Evolutionary conservation across 2,888 invertebrate species (phyloP), one percentile per base, ranked within the genome.

Genomic region (Lithophane leautieri): DNA sequence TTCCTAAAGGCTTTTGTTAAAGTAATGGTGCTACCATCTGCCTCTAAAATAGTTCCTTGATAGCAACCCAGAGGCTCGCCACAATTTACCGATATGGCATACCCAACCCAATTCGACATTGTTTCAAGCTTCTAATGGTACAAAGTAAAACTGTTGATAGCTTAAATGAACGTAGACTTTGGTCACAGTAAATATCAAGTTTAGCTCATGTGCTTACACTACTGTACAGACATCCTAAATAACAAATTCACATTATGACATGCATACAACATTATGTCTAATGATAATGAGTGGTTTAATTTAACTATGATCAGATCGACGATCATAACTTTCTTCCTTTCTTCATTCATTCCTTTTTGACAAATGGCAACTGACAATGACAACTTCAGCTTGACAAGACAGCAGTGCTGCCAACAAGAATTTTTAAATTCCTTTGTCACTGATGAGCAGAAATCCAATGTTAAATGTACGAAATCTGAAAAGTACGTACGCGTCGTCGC

Each of bases 71-170:
- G 93, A 65, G 97, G 97, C 78, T 98, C 97, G 44, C 97, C 97
- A 93, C 98, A 98, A 92, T 98, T 98, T 79, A 99, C 97, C 28
- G 99, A 98, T 83, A 99, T 98, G 85, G 98, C 97, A 92, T 97
- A 98, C 70, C 99, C 99, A 82, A 98, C 93, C 97, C 97, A 98
- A 87, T 97, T 95, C 81, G 97, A 96, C 97, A 97, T 97, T 61
- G 25, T 90, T 28, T 22, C 47, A 63, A 71, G 28, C 52, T 14
- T 61, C 6, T 70, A 61, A 54, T 74, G 44, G 52, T 74, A 70
- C 34, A 69, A 52, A 69, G 19, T 50, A 56, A 61, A 73, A 50
- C 19, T 61, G 40, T 22, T 60, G 54, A n/a, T 28, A 72, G 47
- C 22, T 47, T 62, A 25, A 22, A 54, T 25, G 34, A 25, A 67